Base-by-base conservation (phyloP, 2,797 vertebrate species). In the Gorsachius magnificus region DNA sequence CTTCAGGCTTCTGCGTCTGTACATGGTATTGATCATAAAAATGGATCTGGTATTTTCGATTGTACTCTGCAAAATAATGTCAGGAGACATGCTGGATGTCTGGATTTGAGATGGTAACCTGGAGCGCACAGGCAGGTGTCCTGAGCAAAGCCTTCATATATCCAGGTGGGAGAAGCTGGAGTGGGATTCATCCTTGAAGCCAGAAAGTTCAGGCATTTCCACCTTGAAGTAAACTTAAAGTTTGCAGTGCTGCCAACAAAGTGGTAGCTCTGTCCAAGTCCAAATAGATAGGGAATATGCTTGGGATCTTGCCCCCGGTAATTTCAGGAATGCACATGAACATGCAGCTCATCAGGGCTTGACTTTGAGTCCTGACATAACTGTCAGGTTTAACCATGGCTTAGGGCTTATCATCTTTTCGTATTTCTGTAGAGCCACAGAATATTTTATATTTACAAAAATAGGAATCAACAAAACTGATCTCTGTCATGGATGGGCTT, bases 181-280 rank as follows among this genome's bases (percentile, higher is more conserved):
- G 6, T 10, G 6, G 33, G 41, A 46, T 91, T 92, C 92, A 69
- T 70, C 38, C 83, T 89, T 88, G 93, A 96, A 95, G 83, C 56
- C 50, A 90, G 83, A 89, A 95, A 77, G 89, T 94, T 92, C 57
- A 82, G 74, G 75, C 74, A 76, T 72, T 87, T 94, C 81, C 16
- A 33, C 36, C 6, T 36, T 71, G 83, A 92, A 83, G 77, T 95
- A 95, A 74, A 48, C 0, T 5, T 33, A 11, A 43, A 68, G 21
- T 48, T 36, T 81, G 36, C 48, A 21, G 70, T 71, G 68, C 61
- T 93, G n/a, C 33, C 66, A 68, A 1, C 48, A 82, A 24, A 75
- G 31, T 13, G 2, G 24, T 48, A 9, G 13, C 18, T 70, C 50
- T 66, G 16, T 38, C 57, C 51, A 31, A 60, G 38, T 43, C 15